Conservation (phyloP, 2,113 vertebrate genomes). For the Sminthopsis crassicaudata region DNA sequence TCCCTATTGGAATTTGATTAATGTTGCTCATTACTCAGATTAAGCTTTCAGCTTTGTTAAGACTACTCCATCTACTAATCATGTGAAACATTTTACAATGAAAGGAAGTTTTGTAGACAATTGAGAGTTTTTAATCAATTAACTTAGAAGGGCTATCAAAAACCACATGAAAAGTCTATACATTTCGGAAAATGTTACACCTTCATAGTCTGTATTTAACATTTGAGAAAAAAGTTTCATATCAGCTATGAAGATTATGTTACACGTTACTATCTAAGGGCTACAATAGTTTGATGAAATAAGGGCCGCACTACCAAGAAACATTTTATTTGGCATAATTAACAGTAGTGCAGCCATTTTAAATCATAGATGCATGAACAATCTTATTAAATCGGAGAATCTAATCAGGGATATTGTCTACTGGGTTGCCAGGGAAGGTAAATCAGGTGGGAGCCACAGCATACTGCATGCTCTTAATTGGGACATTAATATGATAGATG, state of each 20-base stretch:
- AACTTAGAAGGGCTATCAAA: slow-evolving; percentile 52
- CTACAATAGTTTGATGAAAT: background rate
- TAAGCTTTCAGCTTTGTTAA: slow-evolving; percentile 71
- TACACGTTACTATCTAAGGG: background rate
- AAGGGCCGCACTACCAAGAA: background rate
- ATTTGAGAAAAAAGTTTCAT: slow-evolving; percentile 4
- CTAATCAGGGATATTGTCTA: background rate
- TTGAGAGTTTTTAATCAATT: slow-evolving; percentile 74
- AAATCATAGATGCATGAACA: background rate
- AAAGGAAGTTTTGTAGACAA: slow-evolving; percentile 65
- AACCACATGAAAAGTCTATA: slow-evolving; percentile 54
- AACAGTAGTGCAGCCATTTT: slow-evolving; percentile 3
- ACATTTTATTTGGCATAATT: background rate
- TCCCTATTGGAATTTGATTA: slow-evolving; percentile 68
- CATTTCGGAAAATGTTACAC: slow-evolving; percentile 38
- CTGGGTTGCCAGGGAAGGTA: slow-evolving; percentile 22
- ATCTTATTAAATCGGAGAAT: background rate
- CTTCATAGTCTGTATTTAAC: slow-evolving; percentile 56
- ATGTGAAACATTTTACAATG: slow-evolving; percentile 62
- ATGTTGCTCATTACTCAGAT: slow-evolving; percentile 74
- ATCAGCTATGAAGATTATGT: background rate
- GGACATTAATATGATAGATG: slow-evolving; percentile 72
- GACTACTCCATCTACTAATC: slow-evolving; percentile 60
- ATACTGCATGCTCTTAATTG: slow-evolving; percentile 54
- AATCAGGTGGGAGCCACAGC: slow-evolving; percentile 26